Conservation (phyloP, 2,888 invertebrate genomes). For the Nomada fucata region DNA sequence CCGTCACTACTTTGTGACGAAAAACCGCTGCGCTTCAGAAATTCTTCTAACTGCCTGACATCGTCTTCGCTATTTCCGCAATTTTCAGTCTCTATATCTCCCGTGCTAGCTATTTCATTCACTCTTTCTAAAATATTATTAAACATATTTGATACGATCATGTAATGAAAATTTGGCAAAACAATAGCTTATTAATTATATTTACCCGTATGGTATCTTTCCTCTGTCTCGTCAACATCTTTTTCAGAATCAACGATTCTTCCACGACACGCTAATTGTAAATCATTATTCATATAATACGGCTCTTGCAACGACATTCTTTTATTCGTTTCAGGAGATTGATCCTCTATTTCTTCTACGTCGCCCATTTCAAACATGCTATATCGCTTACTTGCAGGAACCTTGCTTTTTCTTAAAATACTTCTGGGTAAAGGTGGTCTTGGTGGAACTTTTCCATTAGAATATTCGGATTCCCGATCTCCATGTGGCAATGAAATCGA, state of each 20-base stretch:
- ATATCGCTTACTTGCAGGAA: conserved; percentile 85
- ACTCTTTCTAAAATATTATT: conserved; percentile 71
- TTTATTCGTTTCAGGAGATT: conserved; percentile 86
- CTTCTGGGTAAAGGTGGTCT: conserved; percentile 90
- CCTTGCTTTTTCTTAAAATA: conserved; percentile 87
- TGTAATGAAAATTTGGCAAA: neutral
- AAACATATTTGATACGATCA: neutral
- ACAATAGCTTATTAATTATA: neutral
- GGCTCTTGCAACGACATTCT: conserved; percentile 92
- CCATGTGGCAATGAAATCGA: conserved; percentile 87
- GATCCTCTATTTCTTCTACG: conserved; percentile 85
- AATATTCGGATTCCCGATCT: conserved; percentile 82
- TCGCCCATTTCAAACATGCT: conserved; percentile 92
- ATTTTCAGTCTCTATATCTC: conserved; percentile 72
- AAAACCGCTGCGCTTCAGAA: conserved; percentile 89
- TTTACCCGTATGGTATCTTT: conserved; percentile 77
- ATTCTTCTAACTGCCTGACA: conserved; percentile 89
- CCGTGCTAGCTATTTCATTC: conserved; percentile 73
- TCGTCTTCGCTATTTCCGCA: conserved; percentile 86
- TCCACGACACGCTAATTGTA: conserved; percentile 76
- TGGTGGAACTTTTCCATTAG: conserved; percentile 86
- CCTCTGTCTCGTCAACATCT: conserved; percentile 83
- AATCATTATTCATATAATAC: conserved; percentile 86
- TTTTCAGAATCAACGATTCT: conserved; percentile 81
- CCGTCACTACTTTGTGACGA: conserved; percentile 87